Evolutionary conservation across 2,113 vertebrate genomes (phyloP).

Genomic region (Paratilapia polleni): DNA sequence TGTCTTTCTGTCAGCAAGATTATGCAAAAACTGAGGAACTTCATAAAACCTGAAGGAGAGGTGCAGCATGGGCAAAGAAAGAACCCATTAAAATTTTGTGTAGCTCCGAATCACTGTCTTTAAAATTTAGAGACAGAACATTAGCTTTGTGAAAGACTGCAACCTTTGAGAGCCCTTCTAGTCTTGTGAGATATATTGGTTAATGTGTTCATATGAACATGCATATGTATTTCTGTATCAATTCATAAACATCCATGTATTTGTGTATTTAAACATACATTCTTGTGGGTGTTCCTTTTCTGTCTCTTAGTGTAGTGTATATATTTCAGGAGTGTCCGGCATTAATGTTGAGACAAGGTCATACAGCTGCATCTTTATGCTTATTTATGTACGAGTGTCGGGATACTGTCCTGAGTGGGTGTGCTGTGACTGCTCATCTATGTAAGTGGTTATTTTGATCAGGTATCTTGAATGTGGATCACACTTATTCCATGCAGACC

Average conservation of each 20-base stretch:
- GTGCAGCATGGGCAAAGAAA: background rate
- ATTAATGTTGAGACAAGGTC: conserved; percentile 62
- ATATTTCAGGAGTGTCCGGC: conserved; percentile 43
- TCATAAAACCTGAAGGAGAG: background rate
- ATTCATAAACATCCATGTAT: conserved; percentile 8
- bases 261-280: background rate
- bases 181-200: conserved; percentile 32
- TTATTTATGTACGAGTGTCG: conserved; percentile 43
- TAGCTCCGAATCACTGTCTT: background rate
- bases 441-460: conserved; percentile 61
- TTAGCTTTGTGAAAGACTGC: background rate
- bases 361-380: conserved; percentile 32
- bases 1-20: background rate
- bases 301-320: conserved; percentile 43
- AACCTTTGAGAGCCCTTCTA: background rate
- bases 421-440: conserved; percentile 49
- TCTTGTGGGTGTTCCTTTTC: conserved; percentile 18
- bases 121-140: background rate
- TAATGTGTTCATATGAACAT: background rate
- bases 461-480: conserved; percentile 24
- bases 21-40: background rate
- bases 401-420: conserved; percentile 25
- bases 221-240: background rate
- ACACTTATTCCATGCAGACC: conserved; percentile 31
- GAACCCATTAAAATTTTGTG: conserved; percentile 2